Percentiles rank a stretch among this genome's conserved stretches.
Evolutionary conservation across 2,888 invertebrate species (phyloP).

Genomic region (Dorcus parallelipipedus): DNA sequence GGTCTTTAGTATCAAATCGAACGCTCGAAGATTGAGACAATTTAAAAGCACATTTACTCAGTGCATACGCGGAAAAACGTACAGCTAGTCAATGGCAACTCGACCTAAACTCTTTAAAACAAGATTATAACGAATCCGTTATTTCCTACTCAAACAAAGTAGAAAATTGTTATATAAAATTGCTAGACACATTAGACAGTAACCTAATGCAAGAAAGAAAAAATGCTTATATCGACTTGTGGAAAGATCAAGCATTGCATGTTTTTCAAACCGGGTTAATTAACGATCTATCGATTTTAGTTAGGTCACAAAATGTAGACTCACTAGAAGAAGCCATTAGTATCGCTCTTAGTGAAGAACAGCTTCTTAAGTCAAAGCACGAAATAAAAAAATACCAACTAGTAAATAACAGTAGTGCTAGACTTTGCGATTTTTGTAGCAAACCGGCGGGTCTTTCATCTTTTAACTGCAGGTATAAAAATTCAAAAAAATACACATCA

Average conservation of each 20-base stretch:
- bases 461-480: too few species aligned
- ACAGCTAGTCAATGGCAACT: slow-evolving; percentile 33
- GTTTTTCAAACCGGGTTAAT: slow-evolving; percentile 34
- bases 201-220: slow-evolving; percentile 17
- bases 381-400: too few species aligned
- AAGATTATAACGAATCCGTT: slow-evolving; percentile 27
- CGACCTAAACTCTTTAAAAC: slow-evolving; percentile 31
- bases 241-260: slow-evolving; percentile 33
- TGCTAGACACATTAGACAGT: slow-evolving; percentile 29
- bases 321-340: slow-evolving; percentile 32
- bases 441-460: too few species aligned
- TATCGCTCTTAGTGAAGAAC: slow-evolving; percentile 31
- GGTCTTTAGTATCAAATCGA: slow-evolving; percentile 2
- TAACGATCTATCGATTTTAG: slow-evolving; percentile 31
- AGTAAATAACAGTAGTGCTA: too few species aligned
- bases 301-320: slow-evolving; percentile 33
- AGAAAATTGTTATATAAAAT: slow-evolving; percentile 33
- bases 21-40: slow-evolving; percentile 20
- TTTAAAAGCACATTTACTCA: slow-evolving; percentile 20
- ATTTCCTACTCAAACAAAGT: slow-evolving; percentile 29
- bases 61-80: slow-evolving; percentile 27
- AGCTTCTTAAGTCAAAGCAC: background rate
- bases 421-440: too few species aligned
- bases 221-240: slow-evolving; percentile 26
- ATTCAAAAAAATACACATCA: too few species aligned